A percentile compares a stretch with the other conserved stretches of the same genome.
Conservation (phyloP, 2,888 invertebrate species). For the Latrodectus elegans region DNA sequence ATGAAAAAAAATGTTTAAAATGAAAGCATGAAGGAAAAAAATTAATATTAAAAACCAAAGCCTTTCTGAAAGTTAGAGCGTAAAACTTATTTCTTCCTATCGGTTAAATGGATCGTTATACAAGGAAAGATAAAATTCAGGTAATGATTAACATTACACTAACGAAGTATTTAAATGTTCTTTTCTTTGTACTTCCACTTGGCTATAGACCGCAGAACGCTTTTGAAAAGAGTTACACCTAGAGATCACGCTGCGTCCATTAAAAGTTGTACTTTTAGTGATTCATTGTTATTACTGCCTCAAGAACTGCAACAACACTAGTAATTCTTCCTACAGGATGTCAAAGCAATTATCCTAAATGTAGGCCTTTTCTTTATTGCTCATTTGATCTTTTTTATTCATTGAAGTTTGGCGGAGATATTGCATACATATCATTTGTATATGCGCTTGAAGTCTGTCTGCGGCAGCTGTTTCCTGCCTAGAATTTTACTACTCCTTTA, state of each 20-base stretch:
- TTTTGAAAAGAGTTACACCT: too few relatives aligned
- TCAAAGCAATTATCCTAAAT: slow-evolving; percentile 5
- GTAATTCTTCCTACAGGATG: background rate
- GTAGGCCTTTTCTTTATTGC: background rate
- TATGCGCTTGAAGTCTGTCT: background rate
- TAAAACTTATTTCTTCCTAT: too few relatives aligned
- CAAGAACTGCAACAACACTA: background rate
- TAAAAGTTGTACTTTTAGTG: background rate
- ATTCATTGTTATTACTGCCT: slow-evolving; percentile 1
- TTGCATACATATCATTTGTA: background rate
- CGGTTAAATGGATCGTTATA: too few relatives aligned
- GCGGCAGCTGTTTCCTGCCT: slow-evolving; percentile 5
- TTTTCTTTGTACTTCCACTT: too few relatives aligned
- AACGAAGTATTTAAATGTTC: too few relatives aligned
- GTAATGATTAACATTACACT: too few relatives aligned
- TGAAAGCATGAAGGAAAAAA: too few relatives aligned
- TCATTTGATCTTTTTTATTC: slow-evolving; percentile 1
- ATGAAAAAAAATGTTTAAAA: too few relatives aligned
- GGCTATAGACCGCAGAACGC: too few relatives aligned
- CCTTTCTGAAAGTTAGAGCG: too few relatives aligned
- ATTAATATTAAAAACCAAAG: too few relatives aligned
- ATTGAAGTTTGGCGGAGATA: background rate
- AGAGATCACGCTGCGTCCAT: background rate
- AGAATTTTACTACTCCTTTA: slow-evolving; percentile 1
- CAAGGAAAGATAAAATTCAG: too few relatives aligned